These are phyloP conservation scores for Distichodus sexfasciatus DNA, from an alignment of 2,797 vertebrate genomes.

Conservation along the genomic window DNA sequence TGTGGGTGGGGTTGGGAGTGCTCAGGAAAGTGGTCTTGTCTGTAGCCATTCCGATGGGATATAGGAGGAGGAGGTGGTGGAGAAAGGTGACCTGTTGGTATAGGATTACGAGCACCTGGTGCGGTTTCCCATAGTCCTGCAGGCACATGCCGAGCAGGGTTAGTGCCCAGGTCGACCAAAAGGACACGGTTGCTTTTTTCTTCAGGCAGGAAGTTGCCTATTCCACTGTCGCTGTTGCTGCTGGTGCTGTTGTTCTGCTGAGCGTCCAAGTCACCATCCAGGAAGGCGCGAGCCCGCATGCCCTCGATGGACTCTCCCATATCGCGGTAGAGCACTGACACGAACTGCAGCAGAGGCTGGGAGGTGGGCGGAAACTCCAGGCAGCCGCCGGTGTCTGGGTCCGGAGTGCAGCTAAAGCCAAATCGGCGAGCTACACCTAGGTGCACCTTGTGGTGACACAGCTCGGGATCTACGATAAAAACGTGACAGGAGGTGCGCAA, in stretches of 20 bases:
- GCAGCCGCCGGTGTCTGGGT: conserved; percentile 92
- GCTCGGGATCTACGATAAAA: conserved; percentile 95
- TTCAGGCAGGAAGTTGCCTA: conserved; percentile 92
- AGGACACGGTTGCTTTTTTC: conserved; percentile 90
- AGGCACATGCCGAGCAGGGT: conserved; percentile 75
- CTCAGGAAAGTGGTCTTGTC: conserved; percentile 80
- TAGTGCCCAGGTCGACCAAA: conserved; percentile 88
- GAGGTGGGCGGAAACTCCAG: conserved; percentile 94
- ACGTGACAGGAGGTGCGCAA: conserved; percentile 96
- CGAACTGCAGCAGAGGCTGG: conserved; percentile 91
- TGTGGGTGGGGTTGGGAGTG: conserved; percentile 58
- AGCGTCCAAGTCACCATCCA: conserved; percentile 74
- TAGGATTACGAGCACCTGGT: conserved; percentile 64
- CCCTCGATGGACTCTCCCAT: conserved; percentile 97
- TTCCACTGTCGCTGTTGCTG: conserved; percentile 97
- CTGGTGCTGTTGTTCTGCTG: conserved; percentile 94
- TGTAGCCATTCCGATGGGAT: conserved; percentile 82
- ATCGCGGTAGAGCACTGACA: conserved; percentile 94
- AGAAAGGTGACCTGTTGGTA: conserved; percentile 55
- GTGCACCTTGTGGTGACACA: conserved; percentile 93
- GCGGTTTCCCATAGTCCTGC: conserved; percentile 80
- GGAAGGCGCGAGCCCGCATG: conserved; percentile 88
- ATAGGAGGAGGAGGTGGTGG: conserved; percentile 51
- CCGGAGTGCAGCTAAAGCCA: conserved; percentile 90
- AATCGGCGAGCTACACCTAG: conserved; percentile 86